Percentiles rank a stretch among this genome's conserved stretches.
phyloP scores from a whole-genome alignment of 2,797 vertebrate genomes.

The Telmatherina bonti region DNA sequence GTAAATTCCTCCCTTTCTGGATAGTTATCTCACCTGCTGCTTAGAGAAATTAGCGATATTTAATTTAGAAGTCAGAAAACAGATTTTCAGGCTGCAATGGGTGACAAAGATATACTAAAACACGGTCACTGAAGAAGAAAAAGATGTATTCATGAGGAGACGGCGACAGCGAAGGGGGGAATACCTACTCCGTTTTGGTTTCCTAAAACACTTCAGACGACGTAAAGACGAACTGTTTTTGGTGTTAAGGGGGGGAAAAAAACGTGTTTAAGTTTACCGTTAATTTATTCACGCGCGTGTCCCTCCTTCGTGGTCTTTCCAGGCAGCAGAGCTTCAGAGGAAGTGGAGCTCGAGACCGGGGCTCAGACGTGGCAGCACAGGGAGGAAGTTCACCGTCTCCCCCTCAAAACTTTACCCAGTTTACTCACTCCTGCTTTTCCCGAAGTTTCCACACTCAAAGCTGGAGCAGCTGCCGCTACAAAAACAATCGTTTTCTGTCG shows the following conservation, averaged over 20 bases:
- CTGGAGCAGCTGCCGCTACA: not conserved
- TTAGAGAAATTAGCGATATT: conserved; percentile 43
- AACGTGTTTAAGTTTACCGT: conserved; percentile 61
- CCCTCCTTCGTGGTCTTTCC: conserved; percentile 15
- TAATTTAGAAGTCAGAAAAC: too few species aligned
- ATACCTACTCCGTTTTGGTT: conserved; percentile 7
- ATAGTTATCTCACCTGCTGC: conserved; percentile 57
- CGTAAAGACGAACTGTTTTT: too few species aligned
- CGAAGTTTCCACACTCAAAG: conserved; percentile 29
- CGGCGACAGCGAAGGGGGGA: conserved; percentile 37
- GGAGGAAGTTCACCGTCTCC: conserved; percentile 38
- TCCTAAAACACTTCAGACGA: not conserved
- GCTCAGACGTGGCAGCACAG: conserved; percentile 61
- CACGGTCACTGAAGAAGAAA: not conserved
- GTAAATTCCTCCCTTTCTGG: conserved; percentile 44
- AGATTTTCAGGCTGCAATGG: conserved; percentile 16
- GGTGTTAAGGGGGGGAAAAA: too few species aligned
- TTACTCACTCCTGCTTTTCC: not conserved
- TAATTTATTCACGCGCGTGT: conserved; percentile 37
- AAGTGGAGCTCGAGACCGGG: conserved; percentile 1
- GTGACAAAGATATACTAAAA: not conserved
- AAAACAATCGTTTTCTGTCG: not conserved
- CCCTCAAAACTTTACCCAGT: conserved; percentile 10
- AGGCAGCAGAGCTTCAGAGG: conserved; percentile 12
- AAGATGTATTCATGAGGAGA: not conserved